Evolutionary conservation across 2,797 vertebrate species (phyloP).

Genomic region (Taeniopygia guttata): DNA sequence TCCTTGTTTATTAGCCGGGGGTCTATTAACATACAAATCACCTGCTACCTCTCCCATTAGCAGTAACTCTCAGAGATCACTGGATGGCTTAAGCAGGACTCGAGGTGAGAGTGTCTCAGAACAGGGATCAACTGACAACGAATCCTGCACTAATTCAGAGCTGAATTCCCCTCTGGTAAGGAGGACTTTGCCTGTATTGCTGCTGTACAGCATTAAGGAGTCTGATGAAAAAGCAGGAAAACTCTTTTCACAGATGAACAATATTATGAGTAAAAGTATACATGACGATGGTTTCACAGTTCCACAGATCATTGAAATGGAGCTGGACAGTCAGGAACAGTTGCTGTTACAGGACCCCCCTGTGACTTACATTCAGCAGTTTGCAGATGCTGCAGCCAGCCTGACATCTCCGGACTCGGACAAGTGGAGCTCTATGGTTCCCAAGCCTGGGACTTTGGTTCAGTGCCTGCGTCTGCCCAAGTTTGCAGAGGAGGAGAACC

Average conservation of each 20-base stretch:
- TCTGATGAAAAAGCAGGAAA: constrained; percentile 96
- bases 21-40: constrained; percentile 93
- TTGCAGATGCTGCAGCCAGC: constrained; percentile 92
- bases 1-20: constrained; percentile 94
- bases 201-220: constrained; percentile 97
- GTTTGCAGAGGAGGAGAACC: constrained; percentile 94
- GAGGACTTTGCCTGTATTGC: constrained; percentile 93
- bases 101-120: constrained; percentile 87
- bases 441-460: constrained; percentile 92
- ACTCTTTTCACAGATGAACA: constrained; percentile 98
- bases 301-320: constrained; percentile 99
- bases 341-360: constrained; percentile 96
- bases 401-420: constrained; percentile 87
- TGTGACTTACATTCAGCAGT: constrained; percentile 98
- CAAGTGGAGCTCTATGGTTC: constrained; percentile 93
- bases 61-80: constrained; percentile 84
- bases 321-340: constrained; percentile 96
- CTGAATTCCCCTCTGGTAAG: constrained; percentile 86
- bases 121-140: constrained; percentile 94
- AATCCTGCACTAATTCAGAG: constrained; percentile 88
- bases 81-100: constrained; percentile 91
- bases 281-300: constrained; percentile 98
- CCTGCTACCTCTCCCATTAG: constrained; percentile 85
- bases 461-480: constrained; percentile 94
- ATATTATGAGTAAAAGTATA: constrained; percentile 95